phyloP scores from a whole-genome alignment of 2,888 invertebrate genomes.

The Mesopsocus fuscifrons region DNA sequence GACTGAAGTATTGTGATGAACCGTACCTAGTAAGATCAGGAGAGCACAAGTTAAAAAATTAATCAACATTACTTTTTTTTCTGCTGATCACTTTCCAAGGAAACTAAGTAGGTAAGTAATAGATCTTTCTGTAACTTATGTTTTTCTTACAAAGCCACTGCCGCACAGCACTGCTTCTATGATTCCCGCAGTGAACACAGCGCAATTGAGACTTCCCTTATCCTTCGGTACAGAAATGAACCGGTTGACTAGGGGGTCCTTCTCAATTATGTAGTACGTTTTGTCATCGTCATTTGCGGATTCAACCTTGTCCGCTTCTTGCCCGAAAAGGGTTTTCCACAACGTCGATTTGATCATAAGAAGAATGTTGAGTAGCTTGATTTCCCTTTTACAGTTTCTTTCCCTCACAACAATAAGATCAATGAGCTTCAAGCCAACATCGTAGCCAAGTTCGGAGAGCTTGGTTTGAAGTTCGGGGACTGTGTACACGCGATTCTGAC shows the following conservation, averaged over 20 bases:
- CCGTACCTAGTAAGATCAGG: no score
- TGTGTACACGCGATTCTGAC: constrained; percentile 87
- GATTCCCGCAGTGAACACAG: constrained; percentile 95
- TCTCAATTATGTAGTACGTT: constrained; percentile 96
- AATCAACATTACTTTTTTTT: no score
- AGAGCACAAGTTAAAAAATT: no score
- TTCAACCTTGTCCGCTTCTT: constrained; percentile 95
- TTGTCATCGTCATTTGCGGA: constrained; percentile 97
- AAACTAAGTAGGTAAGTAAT: no score
- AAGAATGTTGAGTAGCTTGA: constrained; percentile 83
- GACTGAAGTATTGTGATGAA: no score
- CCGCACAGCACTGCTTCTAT: constrained; percentile 88
- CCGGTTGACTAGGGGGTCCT: constrained; percentile 90
- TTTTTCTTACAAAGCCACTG: constrained; percentile 80
- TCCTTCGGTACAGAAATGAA: constrained; percentile 97
- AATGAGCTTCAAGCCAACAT: constrained; percentile 82
- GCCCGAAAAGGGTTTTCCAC: constrained; percentile 96
- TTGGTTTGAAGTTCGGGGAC: constrained; percentile 88
- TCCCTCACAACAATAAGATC: constrained; percentile 91
- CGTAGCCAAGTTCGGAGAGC: constrained; percentile 87
- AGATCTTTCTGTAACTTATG: no score
- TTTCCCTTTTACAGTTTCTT: constrained; percentile 83
- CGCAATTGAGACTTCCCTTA: constrained; percentile 92
- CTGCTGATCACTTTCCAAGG: no score
- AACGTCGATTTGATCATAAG: constrained; percentile 89